Base-by-base conservation (phyloP, 2,888 invertebrate species). In the Dicyrtomina minuta region DNA sequence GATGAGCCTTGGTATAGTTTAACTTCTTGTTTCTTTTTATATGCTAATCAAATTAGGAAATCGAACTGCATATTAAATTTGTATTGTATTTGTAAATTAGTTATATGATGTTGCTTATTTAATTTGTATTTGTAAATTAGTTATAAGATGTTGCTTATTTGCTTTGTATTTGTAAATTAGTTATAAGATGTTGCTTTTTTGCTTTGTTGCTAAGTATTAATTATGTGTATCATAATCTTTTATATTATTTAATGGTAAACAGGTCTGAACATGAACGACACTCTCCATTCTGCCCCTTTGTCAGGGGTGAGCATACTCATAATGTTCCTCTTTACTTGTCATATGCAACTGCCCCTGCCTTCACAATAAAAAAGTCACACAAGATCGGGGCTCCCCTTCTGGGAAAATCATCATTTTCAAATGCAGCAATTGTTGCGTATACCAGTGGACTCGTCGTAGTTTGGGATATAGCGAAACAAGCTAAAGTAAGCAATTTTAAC, bases 291-390 rank as follows among this genome's bases (percentile, higher is more conserved):
- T 96, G 96, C 81, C 93, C 95, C 0, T 95, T 95, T 82, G 93
- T 96, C 1, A 89, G 93, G 81, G 95, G 95, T 43, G 94, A 95
- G 83, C 94, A 93, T 80, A 96, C 96, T 13, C 93, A 94, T 83
- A 96, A 96, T 83, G 95, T 96, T 71, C 95, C 96, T 3, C 85
- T 95, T 65, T 90, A 92, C 62, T 88, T 92, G 41, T 90, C 91
- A 53, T 90, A 90, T 81, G 92, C 92, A 13, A 92, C 92, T 53
- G 88, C 89, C 75, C 91, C 92, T 58, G 92, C 92, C 1, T 70
- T 73, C 27, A 49, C 51, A 12, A 13, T 62, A 5, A 53, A 53
- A 53, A 59, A 8, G 27, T 51, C 51, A 68, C 27, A 68, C 66
- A 41, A 70, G 69, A 24, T 15, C 10, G 39, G 43, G 58, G 13